Conservation (phyloP, 2,888 invertebrate genomes). For the Trachelus iudaicus region DNA sequence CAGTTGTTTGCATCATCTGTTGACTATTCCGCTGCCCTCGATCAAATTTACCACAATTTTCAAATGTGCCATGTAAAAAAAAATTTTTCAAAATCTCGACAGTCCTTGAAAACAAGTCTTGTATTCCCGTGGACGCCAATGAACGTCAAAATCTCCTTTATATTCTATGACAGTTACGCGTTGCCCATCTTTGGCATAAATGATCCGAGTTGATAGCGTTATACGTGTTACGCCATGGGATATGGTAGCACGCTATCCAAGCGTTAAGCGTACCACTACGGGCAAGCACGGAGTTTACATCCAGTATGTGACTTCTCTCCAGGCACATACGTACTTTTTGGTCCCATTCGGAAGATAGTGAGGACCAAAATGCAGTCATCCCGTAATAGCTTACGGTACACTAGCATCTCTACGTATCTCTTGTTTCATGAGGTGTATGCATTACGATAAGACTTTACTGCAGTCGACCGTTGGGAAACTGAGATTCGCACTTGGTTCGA, state of each 20-base stretch:
- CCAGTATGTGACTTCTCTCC: background rate
- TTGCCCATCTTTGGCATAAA: background rate
- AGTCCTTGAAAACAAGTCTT: background rate
- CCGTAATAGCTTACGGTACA: slow-evolving; percentile 38
- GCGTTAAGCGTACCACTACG: slow-evolving; percentile 25
- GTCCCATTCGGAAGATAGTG: slow-evolving; percentile 6
- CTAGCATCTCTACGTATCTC: slow-evolving; percentile 24
- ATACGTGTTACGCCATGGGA: background rate
- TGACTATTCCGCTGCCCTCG: background rate
- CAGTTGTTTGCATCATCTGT: background rate
- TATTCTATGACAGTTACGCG: background rate
- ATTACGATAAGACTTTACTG: slow-evolving; percentile 40
- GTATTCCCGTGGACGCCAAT: background rate
- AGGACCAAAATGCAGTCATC: slow-evolving; percentile 31
- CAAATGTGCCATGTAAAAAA: background rate
- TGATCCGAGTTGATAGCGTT: background rate
- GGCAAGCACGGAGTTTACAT: background rate
- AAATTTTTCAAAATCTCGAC: background rate
- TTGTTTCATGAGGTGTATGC: slow-evolving; percentile 41
- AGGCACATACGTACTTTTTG: background rate
- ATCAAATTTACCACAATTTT: background rate
- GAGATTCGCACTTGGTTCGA: slow-evolving; percentile 29
- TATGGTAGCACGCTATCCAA: slow-evolving; percentile 27
- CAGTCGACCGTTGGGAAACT: slow-evolving; percentile 20
- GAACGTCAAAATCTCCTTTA: background rate